Evolutionary conservation across 2,113 vertebrate genomes (phyloP), one percentile per base, ranked within the genome.

Genomic region (Melanostigma gelatinosum): DNA sequence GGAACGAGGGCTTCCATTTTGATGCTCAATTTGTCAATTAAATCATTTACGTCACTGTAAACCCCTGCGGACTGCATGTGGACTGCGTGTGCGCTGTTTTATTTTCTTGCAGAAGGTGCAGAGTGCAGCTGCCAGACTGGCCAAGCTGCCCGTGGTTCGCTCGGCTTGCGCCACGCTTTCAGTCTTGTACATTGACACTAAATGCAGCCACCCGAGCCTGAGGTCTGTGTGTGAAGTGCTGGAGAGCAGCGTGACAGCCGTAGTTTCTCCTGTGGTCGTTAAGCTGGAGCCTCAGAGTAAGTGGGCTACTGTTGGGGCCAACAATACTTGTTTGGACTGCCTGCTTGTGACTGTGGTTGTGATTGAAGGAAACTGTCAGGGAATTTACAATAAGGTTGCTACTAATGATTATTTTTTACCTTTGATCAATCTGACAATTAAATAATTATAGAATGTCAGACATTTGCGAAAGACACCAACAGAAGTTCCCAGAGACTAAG

Each of bases 221-320:
- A 96, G 89, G 81, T 95, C 94, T 1, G 84, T 96, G 72, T 94
- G 90, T 58, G 92, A 94, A 38, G 58, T 29, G 54, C 80, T 94
- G 82, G 97, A 98, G 88, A 95, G 89, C 65, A 91, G 96, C 0
- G 88, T 96, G 89, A 94, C 90, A 70, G 94, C 92, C 0, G 73
- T 96, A 18, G 92, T 95, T 8, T 88, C 94, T 81, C 97, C 97
- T 70, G 92, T 96, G 86, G 88, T 97, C 20, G 92, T 94, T 65
- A 97, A 94, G 77, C 88, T 98, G 65, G 95, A 97, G 89, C 96
- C 96, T 1, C 97, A 98, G 57, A 95, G 97, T 98, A 93, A 96
- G 97, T 85, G 4, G 7, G 12, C n/a, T 57, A 9, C n/a, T 27
- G 52, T 55, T 2, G 16, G 32, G 8, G 2, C 55, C 4, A 29